phyloP scores from a whole-genome alignment of 2,888 invertebrate genomes.

The Caenorhabditis parvicauda region DNA sequence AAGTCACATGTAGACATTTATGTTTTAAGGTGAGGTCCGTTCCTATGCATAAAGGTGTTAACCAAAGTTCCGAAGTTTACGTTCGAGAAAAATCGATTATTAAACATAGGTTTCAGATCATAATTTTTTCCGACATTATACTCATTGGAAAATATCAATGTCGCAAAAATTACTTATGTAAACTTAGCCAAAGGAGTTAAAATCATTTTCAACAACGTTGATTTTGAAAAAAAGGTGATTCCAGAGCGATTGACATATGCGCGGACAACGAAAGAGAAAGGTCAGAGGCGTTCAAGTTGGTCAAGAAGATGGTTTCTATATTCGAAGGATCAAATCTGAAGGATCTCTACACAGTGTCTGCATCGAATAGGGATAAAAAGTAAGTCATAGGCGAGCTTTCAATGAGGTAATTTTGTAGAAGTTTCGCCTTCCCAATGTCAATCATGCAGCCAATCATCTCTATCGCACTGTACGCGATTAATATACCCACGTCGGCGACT shows the following conservation, averaged over 20 bases:
- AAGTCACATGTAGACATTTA: slow-evolving; percentile 43
- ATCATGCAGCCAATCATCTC: slow-evolving; percentile 50
- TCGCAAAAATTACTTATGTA: no score
- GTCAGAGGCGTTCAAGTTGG: slow-evolving; percentile 83
- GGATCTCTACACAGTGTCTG: slow-evolving; percentile 28
- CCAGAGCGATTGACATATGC: slow-evolving; percentile 83
- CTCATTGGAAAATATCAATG: no score
- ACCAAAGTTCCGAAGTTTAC: neutral
- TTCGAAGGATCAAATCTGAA: slow-evolving; percentile 38
- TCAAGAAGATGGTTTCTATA: slow-evolving; percentile 71
- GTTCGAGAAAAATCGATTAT: no score
- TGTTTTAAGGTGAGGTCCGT: slow-evolving; percentile 31
- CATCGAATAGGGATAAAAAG: slow-evolving; percentile 26
- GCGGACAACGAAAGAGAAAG: slow-evolving; percentile 80
- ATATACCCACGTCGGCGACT: no score
- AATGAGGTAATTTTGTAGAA: slow-evolving; percentile 9
- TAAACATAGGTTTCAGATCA: no score
- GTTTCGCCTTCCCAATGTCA: slow-evolving; percentile 44
- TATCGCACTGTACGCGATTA: slow-evolving; percentile 40
- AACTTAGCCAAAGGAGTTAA: no score
- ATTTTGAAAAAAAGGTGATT: slow-evolving; percentile 25
- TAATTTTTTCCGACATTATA: no score
- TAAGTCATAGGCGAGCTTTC: slow-evolving; percentile 5
- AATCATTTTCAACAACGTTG: no score
- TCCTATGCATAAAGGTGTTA: neutral